Evolutionary conservation across 2,113 vertebrate species (phyloP), one percentile per base, ranked within the genome.

Genomic region (Etia nguti): DNA sequence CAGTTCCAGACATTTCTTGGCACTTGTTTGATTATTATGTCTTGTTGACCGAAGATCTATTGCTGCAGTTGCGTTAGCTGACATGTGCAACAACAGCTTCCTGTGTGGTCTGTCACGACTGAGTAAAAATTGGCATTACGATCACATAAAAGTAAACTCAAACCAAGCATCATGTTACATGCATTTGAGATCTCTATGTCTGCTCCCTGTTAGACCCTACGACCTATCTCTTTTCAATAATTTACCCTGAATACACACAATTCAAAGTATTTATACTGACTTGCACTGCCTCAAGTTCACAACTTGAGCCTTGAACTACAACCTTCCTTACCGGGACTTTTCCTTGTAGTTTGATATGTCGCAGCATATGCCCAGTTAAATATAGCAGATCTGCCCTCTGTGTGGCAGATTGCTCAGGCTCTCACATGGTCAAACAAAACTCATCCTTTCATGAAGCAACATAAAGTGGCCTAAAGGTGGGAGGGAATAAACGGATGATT

Each of bases 271-370:
- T 50, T 46, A 34, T 13, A 80, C 6, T 68, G 41, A 83, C 15
- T 0, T 79, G 6, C 31, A 15, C 13, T 1, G 5, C 16, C 77
- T 65, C 80, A 8, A 81, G 41, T 46, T 86, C 4, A 52, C 46
- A 52, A 52, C 41, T 55, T 55, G 36, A 65, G 34, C 10, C 48
- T 5, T 55, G 26, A 59, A 65, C 52, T 52, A 43, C 52, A 65
- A 81, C 83, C 50, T 81, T 57, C 80, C 31, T 56, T 46, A 73
- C 89, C 50, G 24, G 55, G 86, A 92, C 34, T 88, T 88, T 82
- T 87, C 80, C 79, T 22, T 85, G 94, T 89, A 89, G 87, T 92
- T 70, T 82, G 90, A 96, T 94, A 94, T 94, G 95, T 95, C 91
- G 93, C 29, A 82, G 36, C 86, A 92, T 87, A 92, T 80, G 84